Conservation (phyloP, 1,140 invertebrate genomes). For the Hyposmocoma kahamanoa region DNA sequence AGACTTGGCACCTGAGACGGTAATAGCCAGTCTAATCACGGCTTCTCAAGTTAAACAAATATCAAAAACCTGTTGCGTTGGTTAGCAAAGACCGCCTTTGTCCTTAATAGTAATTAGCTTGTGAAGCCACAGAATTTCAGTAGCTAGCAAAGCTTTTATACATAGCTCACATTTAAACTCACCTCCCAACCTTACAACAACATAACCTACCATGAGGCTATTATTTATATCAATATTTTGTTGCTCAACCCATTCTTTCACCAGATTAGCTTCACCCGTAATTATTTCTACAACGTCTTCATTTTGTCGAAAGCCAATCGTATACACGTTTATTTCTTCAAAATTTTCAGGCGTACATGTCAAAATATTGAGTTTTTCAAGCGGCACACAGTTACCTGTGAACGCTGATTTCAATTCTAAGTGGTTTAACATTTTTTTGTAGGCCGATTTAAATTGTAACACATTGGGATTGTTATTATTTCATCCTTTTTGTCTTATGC, state of each 20-base stretch:
- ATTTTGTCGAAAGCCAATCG: not conserved
- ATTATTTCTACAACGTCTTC: not conserved
- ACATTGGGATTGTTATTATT: not conserved
- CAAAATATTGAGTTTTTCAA: not conserved
- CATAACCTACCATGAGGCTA: not conserved
- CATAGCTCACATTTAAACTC: not conserved
- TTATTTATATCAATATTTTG: not conserved
- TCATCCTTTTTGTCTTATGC: not conserved
- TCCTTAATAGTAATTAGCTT: not conserved
- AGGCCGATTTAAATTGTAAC: not conserved
- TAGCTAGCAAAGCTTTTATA: not conserved
- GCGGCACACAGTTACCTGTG: not conserved
- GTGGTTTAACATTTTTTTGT: not conserved
- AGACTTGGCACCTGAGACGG: not conserved
- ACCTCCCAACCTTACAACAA: not conserved
- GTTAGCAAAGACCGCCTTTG: not conserved
- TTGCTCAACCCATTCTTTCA: not conserved
- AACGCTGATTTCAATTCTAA: not conserved
- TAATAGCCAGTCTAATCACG: not conserved
- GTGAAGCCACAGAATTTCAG: not conserved
- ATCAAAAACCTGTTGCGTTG: not conserved
- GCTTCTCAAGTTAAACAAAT: not conserved
- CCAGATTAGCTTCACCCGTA: not conserved
- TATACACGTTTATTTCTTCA: not conserved
- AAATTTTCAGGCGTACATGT: not conserved